Evolutionary conservation across 1,140 invertebrate species (phyloP), one percentile per base, ranked within the genome.

Genomic region (Drosophila micromelanica): DNA sequence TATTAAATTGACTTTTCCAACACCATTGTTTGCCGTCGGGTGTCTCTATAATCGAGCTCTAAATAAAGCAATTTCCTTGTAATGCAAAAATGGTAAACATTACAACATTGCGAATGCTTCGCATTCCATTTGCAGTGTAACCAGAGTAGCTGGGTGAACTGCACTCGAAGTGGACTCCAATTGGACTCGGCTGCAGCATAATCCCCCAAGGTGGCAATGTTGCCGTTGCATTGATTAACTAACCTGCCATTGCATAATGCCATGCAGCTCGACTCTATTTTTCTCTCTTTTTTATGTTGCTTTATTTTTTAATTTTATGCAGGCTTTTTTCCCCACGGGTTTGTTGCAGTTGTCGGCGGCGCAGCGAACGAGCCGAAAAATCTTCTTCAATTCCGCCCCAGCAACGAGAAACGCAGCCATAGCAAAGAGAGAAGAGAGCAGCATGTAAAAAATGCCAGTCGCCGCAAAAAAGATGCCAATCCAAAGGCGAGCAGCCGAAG

Each of bases 31-130:
- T 63, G 75, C 46, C 82, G 76, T 63, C 38, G 56, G 72, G 38
- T 11, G 56, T 17, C 15, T 17, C 30, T 52, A 40, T 45, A 49
- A 42, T 20, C 45, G 46, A 43, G 55, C 30, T 42, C 61, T 76
- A 86, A 86, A 86, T 87, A 67, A 87, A 86, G 82, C 52, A 78
- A 86, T 86, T 87, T 86, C 67, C 82, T 63, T 63, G 78, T 68
- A 67, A 74, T 69, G 73, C 73, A 52, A 68, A 45, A 74, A 73
- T 73, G 82, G 61, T 67, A 65, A 78, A 56, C 67, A 87, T 81
- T 72, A 59, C 76, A 78, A 69, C 74, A 87, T 87, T 74, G 65
- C 46, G 30, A 48, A 15, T 57, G 59, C 20, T 27, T 43, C 62
- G 64, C 70, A 73, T 73, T 73, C 71, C 71, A 69, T 55, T 65